Base-by-base conservation (phyloP, 1,140 invertebrate species). In the Drosophila santomea region DNA sequence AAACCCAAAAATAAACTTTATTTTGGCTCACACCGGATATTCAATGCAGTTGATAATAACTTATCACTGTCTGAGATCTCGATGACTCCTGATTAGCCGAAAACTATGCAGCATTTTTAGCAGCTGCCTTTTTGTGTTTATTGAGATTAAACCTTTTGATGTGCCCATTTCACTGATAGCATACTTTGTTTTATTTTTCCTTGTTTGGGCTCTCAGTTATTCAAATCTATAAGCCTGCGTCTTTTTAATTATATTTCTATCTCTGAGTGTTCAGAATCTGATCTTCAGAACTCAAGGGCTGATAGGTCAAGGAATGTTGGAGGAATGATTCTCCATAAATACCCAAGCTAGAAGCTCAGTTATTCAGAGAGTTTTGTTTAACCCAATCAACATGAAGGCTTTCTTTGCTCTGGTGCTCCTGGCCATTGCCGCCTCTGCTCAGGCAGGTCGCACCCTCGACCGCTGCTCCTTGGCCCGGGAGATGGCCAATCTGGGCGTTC, bases 381-480 rank as follows among this genome's bases (percentile, higher is more conserved):
- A 41, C 10, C 11, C 4, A 38, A 38, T 54, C 50, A 45, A 59
- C 54, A 83, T 83, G 78, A 83, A 81, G 79, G 64, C 72, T 38
- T 67, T 75, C 43, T 38, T 81, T 20, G 66, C 56, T 55, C 56
- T 83, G 12, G 20, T 71, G 35, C 71, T 55, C 20, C 73, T 83
- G 54, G 78, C 66, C 36, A 23, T 35, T 10, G 80, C 75, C 59
- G 73, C 74, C 23, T 71, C 83, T 23, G 75, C 86, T n/a, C 14
- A 79, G 39, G 64, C 50, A 1, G 86, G 64, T 36, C 83, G 74
- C 57, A 91, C 78, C 45, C 59, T 92, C 57, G 75, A 77, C 41
- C 82, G 90, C 15, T 93, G 92, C 79, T 84, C 85, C 54, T 45
- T 93, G 80, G 91, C 89, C 17, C 62, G 56, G 3, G 92, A 92